Conservation (phyloP, 2,888 invertebrate genomes). For the Desoria tigrina region DNA sequence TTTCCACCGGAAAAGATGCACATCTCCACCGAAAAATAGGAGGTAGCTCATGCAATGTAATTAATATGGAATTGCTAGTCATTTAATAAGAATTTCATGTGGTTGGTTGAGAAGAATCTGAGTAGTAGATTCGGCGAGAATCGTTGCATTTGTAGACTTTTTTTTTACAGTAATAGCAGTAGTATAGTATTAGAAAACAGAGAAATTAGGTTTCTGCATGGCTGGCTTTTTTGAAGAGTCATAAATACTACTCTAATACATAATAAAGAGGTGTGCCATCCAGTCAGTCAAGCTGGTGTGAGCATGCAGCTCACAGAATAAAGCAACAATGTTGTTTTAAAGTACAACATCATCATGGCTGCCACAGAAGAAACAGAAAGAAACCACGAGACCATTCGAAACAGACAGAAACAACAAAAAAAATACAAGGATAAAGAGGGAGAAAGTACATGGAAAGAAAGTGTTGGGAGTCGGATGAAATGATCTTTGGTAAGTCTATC, state of each 20-base stretch:
- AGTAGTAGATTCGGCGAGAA: too few relatives aligned
- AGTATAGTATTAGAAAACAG: too few relatives aligned
- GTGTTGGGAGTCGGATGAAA: too few relatives aligned
- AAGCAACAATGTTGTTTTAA: conserved; percentile 21
- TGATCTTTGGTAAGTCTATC: too few relatives aligned
- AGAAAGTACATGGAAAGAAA: not conserved
- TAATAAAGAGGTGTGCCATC: not conserved
- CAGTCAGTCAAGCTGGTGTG: conserved; percentile 31
- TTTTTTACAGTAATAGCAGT: too few relatives aligned
- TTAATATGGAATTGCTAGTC: conserved; percentile 9
- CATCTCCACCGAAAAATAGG: not conserved
- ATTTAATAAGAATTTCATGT: conserved; percentile 1
- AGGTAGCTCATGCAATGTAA: conserved; percentile 23
- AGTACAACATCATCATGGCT: conserved; percentile 38
- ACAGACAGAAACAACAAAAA: conserved; percentile 19
- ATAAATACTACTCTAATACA: too few relatives aligned
- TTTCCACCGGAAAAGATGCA: conserved; percentile 47
- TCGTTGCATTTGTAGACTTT: too few relatives aligned
- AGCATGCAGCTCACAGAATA: conserved; percentile 44
- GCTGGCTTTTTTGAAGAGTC: too few relatives aligned
- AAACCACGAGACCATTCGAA: conserved; percentile 6
- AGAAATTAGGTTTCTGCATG: too few relatives aligned
- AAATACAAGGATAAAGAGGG: not conserved
- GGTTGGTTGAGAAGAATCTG: not conserved
- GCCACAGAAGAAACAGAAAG: conserved; percentile 37